These are phyloP conservation scores for Andrena flavipes DNA, from an alignment of 2,888 invertebrate genomes.

Conservation along the genomic window DNA sequence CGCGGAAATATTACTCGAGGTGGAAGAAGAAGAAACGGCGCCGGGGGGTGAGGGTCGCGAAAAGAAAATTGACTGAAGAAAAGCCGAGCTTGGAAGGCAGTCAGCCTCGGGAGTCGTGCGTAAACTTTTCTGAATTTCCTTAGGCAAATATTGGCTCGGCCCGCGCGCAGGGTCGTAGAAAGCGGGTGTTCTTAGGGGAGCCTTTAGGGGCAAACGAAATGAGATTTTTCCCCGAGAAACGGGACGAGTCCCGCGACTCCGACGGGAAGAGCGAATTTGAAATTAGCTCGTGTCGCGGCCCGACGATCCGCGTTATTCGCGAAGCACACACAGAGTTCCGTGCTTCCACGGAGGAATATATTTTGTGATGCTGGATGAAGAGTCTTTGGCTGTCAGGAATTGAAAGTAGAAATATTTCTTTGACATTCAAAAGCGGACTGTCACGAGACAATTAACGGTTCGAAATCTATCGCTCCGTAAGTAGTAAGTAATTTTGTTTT, in stretches of 20 bases:
- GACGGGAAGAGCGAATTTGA: conserved; percentile 80
- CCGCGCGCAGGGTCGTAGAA: conserved; percentile 64
- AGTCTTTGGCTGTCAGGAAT: not conserved
- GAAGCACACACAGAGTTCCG: conserved; percentile 1
- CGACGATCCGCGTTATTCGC: conserved; percentile 73
- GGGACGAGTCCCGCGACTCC: conserved; percentile 53
- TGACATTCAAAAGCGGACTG: no score
- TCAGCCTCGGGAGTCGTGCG: conserved; percentile 78
- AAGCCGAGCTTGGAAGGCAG: conserved; percentile 72
- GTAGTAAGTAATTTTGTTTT: no score
- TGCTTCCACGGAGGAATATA: not conserved
- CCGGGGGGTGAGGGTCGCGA: conserved; percentile 28
- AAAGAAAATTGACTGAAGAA: conserved; percentile 77
- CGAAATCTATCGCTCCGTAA: no score
- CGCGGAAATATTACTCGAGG: conserved; percentile 23
- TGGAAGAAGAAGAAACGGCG: not conserved
- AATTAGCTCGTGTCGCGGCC: conserved; percentile 81
- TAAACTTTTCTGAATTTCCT: conserved; percentile 84
- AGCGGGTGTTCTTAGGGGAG: conserved; percentile 63
- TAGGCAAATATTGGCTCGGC: conserved; percentile 83
- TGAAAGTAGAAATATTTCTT: no score
- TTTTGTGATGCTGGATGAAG: not conserved
- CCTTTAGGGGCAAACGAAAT: conserved; percentile 83
- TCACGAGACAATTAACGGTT: no score
- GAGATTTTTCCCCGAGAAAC: conserved; percentile 81